Evolutionary conservation across 2,113 vertebrate species (phyloP).

Genomic region (Sphyrna mokarran): DNA sequence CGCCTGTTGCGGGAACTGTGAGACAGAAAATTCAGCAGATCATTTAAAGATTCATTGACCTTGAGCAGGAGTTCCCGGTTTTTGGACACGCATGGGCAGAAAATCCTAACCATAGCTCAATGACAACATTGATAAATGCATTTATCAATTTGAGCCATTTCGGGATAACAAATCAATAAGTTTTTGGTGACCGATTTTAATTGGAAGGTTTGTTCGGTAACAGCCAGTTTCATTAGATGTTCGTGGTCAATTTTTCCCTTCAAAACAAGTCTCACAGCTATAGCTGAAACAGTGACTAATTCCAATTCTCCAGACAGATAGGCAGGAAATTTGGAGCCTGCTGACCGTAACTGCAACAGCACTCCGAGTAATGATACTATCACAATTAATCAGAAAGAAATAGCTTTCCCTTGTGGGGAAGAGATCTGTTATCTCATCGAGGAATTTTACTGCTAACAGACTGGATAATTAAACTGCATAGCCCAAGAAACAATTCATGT

Average conservation of each 20-base stretch:
- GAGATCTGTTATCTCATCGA: background rate
- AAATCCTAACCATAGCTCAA: too few relatives aligned
- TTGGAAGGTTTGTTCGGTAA: background rate
- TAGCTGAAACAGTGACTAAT: background rate
- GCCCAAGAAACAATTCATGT: background rate
- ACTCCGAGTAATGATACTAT: background rate
- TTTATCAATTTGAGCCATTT: background rate
- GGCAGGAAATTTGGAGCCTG: background rate
- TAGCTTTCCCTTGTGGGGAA: background rate
- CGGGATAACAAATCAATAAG: background rate
- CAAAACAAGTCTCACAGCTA: background rate
- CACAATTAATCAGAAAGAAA: constrained; percentile 1
- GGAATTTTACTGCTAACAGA: background rate
- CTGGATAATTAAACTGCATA: background rate
- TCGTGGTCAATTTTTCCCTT: background rate
- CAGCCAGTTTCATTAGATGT: background rate
- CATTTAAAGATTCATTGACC: too few relatives aligned
- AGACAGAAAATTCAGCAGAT: too few relatives aligned
- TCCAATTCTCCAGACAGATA: constrained; percentile 22
- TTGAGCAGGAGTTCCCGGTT: too few relatives aligned
- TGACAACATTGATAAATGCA: background rate
- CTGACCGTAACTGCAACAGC: background rate
- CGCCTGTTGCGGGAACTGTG: too few relatives aligned
- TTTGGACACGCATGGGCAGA: too few relatives aligned
- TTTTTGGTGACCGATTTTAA: background rate